Base-by-base conservation (phyloP, 2,113 vertebrate genomes). In the Glaucidium brasilianum region DNA sequence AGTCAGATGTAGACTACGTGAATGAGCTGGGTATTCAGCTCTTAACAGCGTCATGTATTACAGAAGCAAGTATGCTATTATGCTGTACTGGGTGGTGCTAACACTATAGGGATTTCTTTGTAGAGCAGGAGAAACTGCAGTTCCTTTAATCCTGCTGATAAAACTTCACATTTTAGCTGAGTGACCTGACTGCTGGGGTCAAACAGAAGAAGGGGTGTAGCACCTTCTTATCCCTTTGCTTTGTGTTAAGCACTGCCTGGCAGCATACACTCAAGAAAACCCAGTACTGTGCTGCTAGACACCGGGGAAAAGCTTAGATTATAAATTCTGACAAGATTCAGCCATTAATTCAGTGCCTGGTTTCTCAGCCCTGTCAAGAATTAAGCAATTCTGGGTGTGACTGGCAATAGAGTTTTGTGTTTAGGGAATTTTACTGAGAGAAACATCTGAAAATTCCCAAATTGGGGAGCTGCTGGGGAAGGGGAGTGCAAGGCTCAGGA, bases 371-470 rank as follows among this genome's bases (percentile, higher is more conserved):
- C 35, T 59, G 26, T 94, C 52, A 81, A 78, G 77, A 92, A 91
- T 96, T 92, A 84, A 72, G 94, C 96, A 96, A 96, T 84, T 91
- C 45, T 78, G 96, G 96, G 95, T 93, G 96, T 92, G 91, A 67
- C 95, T 27, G 13, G 55, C 53, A 87, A 95, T 32, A 94, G 80
- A 23, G 11, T 80, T 84, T 34, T 35, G 7, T 84, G 32, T 96
- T 80, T 4, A 5, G 91, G 86, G 84, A 92, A 60, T 92, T 89
- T 81, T 81, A 67, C 26, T 82, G 76, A 71, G 87, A 81, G 84
- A 94, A 95, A n/a, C 27, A 72, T 91, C 30, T 78, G 68, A 96
- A 91, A 92, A 75, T 79, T 78, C 35, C 53, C 75, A 56, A 64
- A 84, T 1, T 90, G 35, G 52, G 34, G 34, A 94, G n/a, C 14